Base-by-base conservation (phyloP, 2,888 invertebrate species). In the Drosophila tripunctata region DNA sequence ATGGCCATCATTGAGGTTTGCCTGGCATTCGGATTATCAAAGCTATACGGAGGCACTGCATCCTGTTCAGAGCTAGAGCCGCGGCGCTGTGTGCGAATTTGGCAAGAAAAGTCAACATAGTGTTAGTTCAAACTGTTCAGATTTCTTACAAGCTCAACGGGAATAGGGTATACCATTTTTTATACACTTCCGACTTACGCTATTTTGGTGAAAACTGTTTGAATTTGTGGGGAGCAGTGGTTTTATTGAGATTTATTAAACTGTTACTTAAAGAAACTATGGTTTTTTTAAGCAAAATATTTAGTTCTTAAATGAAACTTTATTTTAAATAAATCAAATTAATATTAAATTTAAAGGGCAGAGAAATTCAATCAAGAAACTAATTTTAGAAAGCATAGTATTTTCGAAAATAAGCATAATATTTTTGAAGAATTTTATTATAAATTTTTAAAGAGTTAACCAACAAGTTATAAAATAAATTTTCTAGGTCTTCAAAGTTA, bases 1-100 rank as follows among this genome's bases (percentile, higher is more conserved):
- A 90, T 90, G 71, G 90, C 90, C 85, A 90, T 91, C 91, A 90
- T 90, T 10, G 90, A 90, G 22, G 91, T 90, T 70, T 90, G 90
- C 15, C 83, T 77, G 51, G 90, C 84, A 75, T 90, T 90, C 8
- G 90, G 89, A 75, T 90, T 89, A 68, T 86, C 90, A 51, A 90
- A 89, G 62, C 90, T 89, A 74, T 91, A 91, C 5, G 91, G 91
- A 57, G 92, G 92, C 64, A 90, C 91, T 54, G 89, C 89, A 77
- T 92, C 91, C 66, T 90, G 88, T 66, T 92, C 91, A 64, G 89
- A 89, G 76, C 89, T 88, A 64, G 91, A 88, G 60, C 84, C 67
- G 58, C 86, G 89, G 19, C 83, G 89, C 89, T 90, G 75, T 31
- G 17, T 51, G 51, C 41, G 21, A 51, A 14, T 50, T 36, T 36